Evolutionary conservation across 2,797 vertebrate species (phyloP), one percentile per base, ranked within the genome.

Genomic region (Pangasius djambal): DNA sequence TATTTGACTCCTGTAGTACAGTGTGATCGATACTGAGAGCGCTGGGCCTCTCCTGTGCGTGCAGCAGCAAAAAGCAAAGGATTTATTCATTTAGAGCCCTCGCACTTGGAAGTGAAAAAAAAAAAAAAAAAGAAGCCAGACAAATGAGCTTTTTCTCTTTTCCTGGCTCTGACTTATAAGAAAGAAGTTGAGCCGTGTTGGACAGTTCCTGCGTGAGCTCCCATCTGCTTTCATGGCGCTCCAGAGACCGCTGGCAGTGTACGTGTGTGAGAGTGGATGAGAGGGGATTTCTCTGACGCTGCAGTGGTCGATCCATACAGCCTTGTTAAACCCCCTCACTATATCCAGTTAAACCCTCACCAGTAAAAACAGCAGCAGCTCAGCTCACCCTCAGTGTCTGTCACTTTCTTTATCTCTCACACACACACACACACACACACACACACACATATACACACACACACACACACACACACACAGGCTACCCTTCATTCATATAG

Each of bases 131-230:
- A 86, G 89, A 81, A 88, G 90, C 37, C 89, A 90, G 89, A 94
- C 92, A 92, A 92, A 92, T 93, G 79, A 31, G 18, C 91, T 92
- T 93, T 93, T 94, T 94, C 25, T 44, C 91, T 85, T 88, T 74
- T 70, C 83, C 92, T 91, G 93, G 93, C 89, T 85, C 74, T 74
- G 87, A 85, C 90, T 87, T 75, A 89, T 92, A 90, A 93, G 91
- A 86, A 93, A 92, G 91, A 93, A 92, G 91, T 92, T 91, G 91
- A 90, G 50, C 89, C 93, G 92, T 92, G 93, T 86, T 92, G 89
- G 92, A 90, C 92, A 93, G 63, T 92, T 94, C 89, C 86, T 93
- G 79, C 86, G 50, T 85, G 88, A 63, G 88, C 87, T 90, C 50
- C 72, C 84, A 75, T 87, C 40, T 63, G 83, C 50, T 59, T 67